A percentile compares a stretch with the other conserved stretches of the same genome.
phyloP scores from a whole-genome alignment of 2,797 vertebrate species.

The Acrossocheilus wenchowensis region DNA sequence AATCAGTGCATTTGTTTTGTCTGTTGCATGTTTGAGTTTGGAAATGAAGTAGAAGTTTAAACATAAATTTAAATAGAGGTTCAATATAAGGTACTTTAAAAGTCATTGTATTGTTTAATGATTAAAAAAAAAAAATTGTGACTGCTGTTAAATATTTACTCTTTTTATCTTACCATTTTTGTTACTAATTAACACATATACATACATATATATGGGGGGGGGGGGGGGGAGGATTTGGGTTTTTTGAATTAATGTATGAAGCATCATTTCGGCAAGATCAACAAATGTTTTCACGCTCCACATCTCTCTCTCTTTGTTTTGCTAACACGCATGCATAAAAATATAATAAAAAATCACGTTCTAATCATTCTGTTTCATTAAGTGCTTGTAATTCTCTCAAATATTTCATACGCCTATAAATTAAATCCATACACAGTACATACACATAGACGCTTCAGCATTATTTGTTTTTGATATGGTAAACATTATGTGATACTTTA shows the following conservation, averaged over 20 bases:
- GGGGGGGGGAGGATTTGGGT: no score
- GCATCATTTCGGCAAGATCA: neutral
- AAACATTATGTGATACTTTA: neutral
- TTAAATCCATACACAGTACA: neutral
- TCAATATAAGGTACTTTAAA: no score
- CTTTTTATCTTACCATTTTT: no score
- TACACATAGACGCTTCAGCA: neutral
- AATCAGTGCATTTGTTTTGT: no score
- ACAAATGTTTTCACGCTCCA: neutral
- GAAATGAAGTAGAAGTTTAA: no score
- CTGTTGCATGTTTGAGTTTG: no score
- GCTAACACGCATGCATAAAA: neutral
- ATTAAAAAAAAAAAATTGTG: no score
- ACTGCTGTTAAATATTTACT: no score
- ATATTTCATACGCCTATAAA: neutral
- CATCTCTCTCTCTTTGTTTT: neutral
- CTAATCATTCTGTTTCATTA: neutral
- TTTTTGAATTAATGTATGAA: neutral
- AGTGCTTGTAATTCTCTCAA: neutral
- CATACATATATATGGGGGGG: no score
- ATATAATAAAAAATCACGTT: neutral
- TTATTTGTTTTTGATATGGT: neutral
- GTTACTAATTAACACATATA: no score
- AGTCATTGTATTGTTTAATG: no score
- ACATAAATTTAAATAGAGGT: no score